Percentiles rank a stretch among this genome's conserved stretches.
Conservation (phyloP, 2,888 invertebrate species). For the Papilio elwesi region DNA sequence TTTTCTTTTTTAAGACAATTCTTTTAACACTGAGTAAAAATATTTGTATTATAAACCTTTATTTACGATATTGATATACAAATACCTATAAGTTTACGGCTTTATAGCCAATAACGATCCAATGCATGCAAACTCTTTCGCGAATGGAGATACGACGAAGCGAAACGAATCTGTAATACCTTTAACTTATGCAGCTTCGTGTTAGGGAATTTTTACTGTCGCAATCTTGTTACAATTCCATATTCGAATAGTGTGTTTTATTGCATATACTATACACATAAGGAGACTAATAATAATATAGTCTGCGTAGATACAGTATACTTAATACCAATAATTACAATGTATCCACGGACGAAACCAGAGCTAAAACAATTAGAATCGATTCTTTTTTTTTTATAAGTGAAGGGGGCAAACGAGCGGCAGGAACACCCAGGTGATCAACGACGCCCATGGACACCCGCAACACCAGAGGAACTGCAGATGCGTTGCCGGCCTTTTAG, state of each 20-base stretch:
- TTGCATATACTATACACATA: background rate
- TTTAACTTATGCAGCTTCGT: constrained; percentile 20
- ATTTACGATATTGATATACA: background rate
- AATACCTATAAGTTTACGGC: background rate
- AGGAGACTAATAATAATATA: background rate
- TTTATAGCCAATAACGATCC: constrained; percentile 2
- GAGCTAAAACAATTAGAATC: too few relatives aligned
- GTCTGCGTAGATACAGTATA: too few relatives aligned
- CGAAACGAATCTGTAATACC: constrained; percentile 18
- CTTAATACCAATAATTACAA: too few relatives aligned
- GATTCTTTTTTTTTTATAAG: too few relatives aligned
- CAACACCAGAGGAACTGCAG: too few relatives aligned
- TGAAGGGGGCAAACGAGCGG: too few relatives aligned
- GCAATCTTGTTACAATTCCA: constrained; percentile 13
- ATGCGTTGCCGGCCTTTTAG: too few relatives aligned
- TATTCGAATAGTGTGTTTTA: background rate
- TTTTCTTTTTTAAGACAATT: background rate
- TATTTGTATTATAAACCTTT: background rate
- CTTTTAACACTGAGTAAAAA: background rate
- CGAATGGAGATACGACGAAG: constrained; percentile 3
- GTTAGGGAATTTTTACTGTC: constrained; percentile 15
- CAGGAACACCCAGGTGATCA: too few relatives aligned
- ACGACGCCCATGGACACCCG: too few relatives aligned
- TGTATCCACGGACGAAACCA: too few relatives aligned
- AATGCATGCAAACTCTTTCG: constrained; percentile 12